Evolutionary conservation across 2,888 invertebrate species (phyloP).

Genomic region (Campoletis raptor): DNA sequence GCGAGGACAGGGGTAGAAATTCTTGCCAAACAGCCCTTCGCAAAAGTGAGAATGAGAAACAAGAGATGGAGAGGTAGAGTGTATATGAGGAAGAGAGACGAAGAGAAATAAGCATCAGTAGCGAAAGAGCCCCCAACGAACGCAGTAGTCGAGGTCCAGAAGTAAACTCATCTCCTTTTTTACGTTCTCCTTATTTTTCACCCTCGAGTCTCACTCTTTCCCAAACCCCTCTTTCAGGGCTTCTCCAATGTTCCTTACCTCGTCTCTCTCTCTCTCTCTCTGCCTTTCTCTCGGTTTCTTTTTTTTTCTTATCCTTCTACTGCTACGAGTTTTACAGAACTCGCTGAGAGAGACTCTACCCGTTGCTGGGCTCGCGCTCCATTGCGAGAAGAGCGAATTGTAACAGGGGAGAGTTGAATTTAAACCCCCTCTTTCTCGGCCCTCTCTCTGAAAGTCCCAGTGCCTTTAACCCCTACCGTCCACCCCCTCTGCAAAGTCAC

Average conservation of each 20-base stretch:
- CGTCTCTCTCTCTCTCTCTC: conserved; percentile 45
- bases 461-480: conserved; percentile 40
- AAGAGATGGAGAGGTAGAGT: neutral
- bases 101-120: conserved; percentile 54
- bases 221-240: conserved; percentile 44
- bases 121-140: conserved; percentile 45
- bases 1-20: conserved; percentile 16
- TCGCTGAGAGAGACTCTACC: conserved; percentile 50
- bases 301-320: conserved; percentile 48
- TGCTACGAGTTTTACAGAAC: conserved; percentile 58
- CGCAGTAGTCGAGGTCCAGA: conserved; percentile 61
- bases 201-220: conserved; percentile 54
- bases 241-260: conserved; percentile 62
- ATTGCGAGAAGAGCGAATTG: conserved; percentile 60
- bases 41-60: conserved; percentile 13
- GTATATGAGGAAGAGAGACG: conserved; percentile 4
- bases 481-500: conserved; percentile 40
- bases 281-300: conserved; percentile 53
- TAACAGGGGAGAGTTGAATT: conserved; percentile 64
- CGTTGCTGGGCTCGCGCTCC: conserved; percentile 37
- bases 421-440: conserved; percentile 63
- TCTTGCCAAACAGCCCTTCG: conserved; percentile 37
- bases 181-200: conserved; percentile 68
- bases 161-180: conserved; percentile 69
- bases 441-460: conserved; percentile 23